These are phyloP conservation scores for Ariolimax columbianus DNA, from an alignment of 2,888 invertebrate species.

Conservation along the genomic window DNA sequence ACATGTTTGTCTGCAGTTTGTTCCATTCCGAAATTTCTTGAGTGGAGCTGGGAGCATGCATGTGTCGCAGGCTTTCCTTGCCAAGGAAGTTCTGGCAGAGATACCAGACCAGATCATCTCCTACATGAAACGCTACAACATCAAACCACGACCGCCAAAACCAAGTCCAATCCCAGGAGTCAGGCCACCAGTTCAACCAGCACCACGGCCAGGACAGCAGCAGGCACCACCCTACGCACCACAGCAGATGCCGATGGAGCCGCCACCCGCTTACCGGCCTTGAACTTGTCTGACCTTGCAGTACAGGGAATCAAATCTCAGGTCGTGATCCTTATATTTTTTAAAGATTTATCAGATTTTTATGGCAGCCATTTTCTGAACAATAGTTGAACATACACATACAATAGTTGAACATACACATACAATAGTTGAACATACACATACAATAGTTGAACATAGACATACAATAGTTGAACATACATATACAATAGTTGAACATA, in stretches of 20 bases:
- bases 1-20: constrained; percentile 80
- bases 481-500: no score
- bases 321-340: background rate
- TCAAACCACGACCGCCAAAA: constrained; percentile 79
- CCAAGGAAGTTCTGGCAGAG: constrained; percentile 83
- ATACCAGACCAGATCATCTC: constrained; percentile 81
- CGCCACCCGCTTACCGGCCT: constrained; percentile 38
- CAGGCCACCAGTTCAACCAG: background rate
- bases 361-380: no score
- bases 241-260: constrained; percentile 22
- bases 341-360: no score
- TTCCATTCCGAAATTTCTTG: constrained; percentile 80
- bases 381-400: no score
- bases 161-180: constrained; percentile 20
- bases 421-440: no score
- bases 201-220: background rate
- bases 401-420: no score
- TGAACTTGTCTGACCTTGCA: background rate
- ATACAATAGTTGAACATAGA: no score
- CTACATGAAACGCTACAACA: constrained; percentile 80
- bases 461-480: no score
- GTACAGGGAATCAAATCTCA: background rate
- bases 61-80: constrained; percentile 79
- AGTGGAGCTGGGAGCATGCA: constrained; percentile 76
- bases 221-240: background rate